Percentiles rank a stretch among this genome's conserved stretches.
Evolutionary conservation across 2,888 invertebrate species (phyloP).

Genomic region (Griposia aprilina): DNA sequence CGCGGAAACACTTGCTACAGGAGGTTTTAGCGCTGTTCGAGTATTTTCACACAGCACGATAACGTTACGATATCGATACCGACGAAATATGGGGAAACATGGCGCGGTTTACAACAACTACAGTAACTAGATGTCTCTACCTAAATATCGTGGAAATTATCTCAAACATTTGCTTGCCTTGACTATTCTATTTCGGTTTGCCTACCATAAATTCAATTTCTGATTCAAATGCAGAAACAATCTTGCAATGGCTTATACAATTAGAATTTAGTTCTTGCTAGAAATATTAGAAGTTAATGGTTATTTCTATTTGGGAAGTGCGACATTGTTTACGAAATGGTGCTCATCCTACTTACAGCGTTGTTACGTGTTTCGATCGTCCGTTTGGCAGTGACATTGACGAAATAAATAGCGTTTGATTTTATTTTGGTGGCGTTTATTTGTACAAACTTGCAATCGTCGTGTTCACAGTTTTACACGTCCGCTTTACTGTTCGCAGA

Average conservation of each 20-base stretch:
- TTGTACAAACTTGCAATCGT: conserved; percentile 60
- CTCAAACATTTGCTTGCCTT: conserved; percentile 51
- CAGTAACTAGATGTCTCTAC: conserved; percentile 55
- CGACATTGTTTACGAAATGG: conserved; percentile 45
- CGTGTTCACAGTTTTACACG: conserved; percentile 48
- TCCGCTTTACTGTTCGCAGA: conserved; percentile 48
- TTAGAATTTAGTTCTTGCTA: conserved; percentile 54
- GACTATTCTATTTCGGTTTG: conserved; percentile 58
- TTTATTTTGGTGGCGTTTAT: conserved; percentile 65
- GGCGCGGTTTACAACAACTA: conserved; percentile 61
- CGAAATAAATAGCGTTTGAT: conserved; percentile 63
- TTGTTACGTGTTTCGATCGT: conserved; percentile 56
- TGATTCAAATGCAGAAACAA: conserved; percentile 56
- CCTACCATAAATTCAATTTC: conserved; percentile 58
- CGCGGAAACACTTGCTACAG: conserved; percentile 66
- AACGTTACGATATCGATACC: conserved; percentile 66
- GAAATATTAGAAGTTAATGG: conserved; percentile 41
- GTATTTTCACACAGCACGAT: conserved; percentile 65
- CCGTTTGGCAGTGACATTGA: conserved; percentile 68
- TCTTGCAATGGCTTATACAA: conserved; percentile 50
- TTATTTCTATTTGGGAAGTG: conserved; percentile 43
- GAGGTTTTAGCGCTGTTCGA: conserved; percentile 63
- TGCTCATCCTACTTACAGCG: conserved; percentile 53
- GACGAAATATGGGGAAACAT: conserved; percentile 63
- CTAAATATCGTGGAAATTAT: conserved; percentile 62